A percentile compares a stretch with the other conserved stretches of the same genome.
These are phyloP conservation scores for Bubalus kerabau DNA, from an alignment of 2,113 vertebrate species.

Conservation along the genomic window DNA sequence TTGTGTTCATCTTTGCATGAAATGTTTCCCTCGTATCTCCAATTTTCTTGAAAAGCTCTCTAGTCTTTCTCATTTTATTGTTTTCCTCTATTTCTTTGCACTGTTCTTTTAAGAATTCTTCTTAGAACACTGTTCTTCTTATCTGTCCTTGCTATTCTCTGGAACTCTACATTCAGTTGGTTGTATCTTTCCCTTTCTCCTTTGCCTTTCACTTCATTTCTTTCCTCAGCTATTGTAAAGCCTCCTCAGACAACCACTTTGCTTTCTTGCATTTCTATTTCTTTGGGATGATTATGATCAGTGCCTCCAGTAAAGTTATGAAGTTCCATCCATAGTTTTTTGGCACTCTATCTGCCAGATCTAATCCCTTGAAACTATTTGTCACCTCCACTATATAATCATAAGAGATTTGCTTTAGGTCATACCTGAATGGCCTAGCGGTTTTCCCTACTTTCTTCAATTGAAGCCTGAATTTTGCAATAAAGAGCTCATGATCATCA, in stretches of 20 bases:
- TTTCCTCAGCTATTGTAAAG: not conserved
- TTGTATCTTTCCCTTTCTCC: not conserved
- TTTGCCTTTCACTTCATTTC: not conserved
- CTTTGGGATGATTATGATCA: not conserved
- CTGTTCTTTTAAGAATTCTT: not conserved
- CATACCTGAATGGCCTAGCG: not conserved
- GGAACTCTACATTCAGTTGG: not conserved
- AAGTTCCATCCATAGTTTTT: not conserved
- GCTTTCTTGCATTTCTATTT: not conserved
- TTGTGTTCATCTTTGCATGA: not conserved
- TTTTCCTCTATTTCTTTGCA: not conserved
- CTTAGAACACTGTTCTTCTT: not conserved
- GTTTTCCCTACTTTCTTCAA: not conserved
- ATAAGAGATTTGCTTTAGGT: not conserved
- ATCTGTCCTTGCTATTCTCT: not conserved
- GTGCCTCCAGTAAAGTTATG: not conserved
- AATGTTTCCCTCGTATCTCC: not conserved
- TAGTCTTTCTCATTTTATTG: not conserved
- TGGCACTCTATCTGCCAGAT: not conserved
- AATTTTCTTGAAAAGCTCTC: not conserved
- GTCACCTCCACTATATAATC: not conserved
- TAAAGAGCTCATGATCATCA: not conserved
- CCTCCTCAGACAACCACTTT: not conserved
- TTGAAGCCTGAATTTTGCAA: not conserved
- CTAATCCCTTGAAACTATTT: not conserved